Conservation (phyloP, 2,888 invertebrate species). For the Torymus aiolomorphi region DNA sequence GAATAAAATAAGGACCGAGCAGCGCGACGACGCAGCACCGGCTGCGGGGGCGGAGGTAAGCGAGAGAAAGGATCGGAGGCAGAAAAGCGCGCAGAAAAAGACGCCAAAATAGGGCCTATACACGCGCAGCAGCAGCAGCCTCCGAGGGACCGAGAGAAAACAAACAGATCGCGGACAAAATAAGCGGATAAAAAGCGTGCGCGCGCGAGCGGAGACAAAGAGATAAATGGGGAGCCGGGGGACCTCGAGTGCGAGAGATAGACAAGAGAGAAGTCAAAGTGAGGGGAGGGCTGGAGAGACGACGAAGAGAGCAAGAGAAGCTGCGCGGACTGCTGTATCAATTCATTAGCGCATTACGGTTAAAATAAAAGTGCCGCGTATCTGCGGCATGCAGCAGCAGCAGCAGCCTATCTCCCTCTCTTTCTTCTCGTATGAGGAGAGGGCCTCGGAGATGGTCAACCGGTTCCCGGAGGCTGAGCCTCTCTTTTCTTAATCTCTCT, state of each 20-base stretch:
- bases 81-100: background rate
- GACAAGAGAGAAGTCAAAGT: background rate
- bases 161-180: conserved; percentile 1
- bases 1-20: too few species aligned
- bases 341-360: conserved; percentile 73
- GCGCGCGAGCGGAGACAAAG: conserved; percentile 12
- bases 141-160: background rate
- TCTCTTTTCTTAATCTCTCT: background rate
- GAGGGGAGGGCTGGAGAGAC: conserved; percentile 30
- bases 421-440: conserved; percentile 61
- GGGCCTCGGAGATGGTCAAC: conserved; percentile 61
- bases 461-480: conserved; percentile 61
- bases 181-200: too few species aligned
- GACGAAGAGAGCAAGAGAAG: too few species aligned
- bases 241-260: background rate
- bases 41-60: background rate
- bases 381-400: conserved; percentile 66
- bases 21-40: background rate
- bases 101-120: conserved; percentile 17
- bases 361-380: conserved; percentile 70
- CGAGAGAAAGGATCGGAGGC: background rate
- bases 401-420: conserved; percentile 22
- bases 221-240: conserved; percentile 12
- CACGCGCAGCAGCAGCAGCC: background rate
- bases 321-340: conserved; percentile 65